A percentile compares a stretch with the other conserved stretches of the same genome.
These are phyloP conservation scores for Leptinotarsa defecta DNA, from an alignment of 1,140 invertebrate genomes.

Conservation along the genomic window DNA sequence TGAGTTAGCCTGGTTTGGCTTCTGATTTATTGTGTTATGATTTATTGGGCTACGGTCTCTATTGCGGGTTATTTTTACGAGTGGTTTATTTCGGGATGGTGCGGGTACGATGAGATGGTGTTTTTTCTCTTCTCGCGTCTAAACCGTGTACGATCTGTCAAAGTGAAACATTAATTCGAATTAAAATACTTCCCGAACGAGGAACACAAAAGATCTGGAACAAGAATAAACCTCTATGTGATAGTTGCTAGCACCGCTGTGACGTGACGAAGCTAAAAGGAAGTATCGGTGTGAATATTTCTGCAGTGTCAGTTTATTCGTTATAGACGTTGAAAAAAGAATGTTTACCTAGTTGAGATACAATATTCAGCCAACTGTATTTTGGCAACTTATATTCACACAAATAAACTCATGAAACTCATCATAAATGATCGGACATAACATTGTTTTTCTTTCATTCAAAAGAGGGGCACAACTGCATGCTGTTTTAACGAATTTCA, in stretches of 20 bases:
- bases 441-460: too few relatives aligned
- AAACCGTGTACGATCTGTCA: not conserved
- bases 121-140: not conserved
- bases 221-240: not conserved
- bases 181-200: not conserved
- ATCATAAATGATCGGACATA: too few relatives aligned
- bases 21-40: slow-evolving; percentile 43
- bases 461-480: too few relatives aligned
- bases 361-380: too few relatives aligned
- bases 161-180: not conserved
- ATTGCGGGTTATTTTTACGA: slow-evolving; percentile 32
- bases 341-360: too few relatives aligned
- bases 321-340: too few relatives aligned
- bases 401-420: too few relatives aligned
- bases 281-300: too few relatives aligned
- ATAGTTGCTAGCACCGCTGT: not conserved
- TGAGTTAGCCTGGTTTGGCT: slow-evolving; percentile 35
- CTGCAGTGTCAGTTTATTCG: too few relatives aligned
- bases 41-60: slow-evolving; percentile 30
- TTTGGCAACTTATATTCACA: too few relatives aligned
- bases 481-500: too few relatives aligned
- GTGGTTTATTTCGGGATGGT: slow-evolving; percentile 29
- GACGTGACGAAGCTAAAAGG: not conserved
- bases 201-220: not conserved
- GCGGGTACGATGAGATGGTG: slow-evolving; percentile 17